phyloP scores from a whole-genome alignment of 2,888 invertebrate species.

The Venustoraphidia nigricollis region DNA sequence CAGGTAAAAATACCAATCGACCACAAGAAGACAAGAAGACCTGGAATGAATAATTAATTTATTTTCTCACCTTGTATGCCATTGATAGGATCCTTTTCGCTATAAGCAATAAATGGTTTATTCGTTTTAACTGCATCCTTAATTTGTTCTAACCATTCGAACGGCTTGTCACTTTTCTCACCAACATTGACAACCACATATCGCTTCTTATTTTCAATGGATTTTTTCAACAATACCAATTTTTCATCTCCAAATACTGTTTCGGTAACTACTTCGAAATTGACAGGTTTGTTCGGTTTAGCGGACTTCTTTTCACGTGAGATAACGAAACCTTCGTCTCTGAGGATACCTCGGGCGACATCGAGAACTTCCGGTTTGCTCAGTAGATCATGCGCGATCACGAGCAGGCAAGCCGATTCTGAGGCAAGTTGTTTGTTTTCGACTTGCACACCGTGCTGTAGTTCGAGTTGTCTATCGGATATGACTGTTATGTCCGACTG shows the following conservation, averaged over 20 bases:
- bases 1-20: too few species aligned
- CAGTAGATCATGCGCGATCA: conserved; percentile 26
- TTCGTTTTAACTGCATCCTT: conserved; percentile 20
- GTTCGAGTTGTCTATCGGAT: conserved; percentile 30
- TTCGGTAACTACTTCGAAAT: conserved; percentile 33
- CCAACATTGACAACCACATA: conserved; percentile 30
- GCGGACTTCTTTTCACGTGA: conserved; percentile 39
- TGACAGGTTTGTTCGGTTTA: conserved; percentile 26
- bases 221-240: conserved; percentile 36
- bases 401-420: conserved; percentile 17
- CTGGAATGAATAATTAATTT: too few species aligned
- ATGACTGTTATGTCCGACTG: conserved; percentile 48
- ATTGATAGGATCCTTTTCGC: conserved; percentile 48
- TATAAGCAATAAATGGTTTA: conserved; percentile 43
- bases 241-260: conserved; percentile 34
- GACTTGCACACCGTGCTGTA: conserved; percentile 36
- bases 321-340: conserved; percentile 43
- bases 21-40: too few species aligned
- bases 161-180: conserved; percentile 24
- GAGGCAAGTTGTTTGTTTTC: conserved; percentile 41
- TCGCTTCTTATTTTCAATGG: conserved; percentile 28
- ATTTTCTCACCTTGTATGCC: conserved; percentile 37
- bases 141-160: conserved; percentile 35
- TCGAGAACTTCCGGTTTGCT: conserved; percentile 33
- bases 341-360: conserved; percentile 31